These are phyloP conservation scores for Buphagus erythrorhynchus DNA, from an alignment of 2,797 vertebrate species.

Conservation along the genomic window DNA sequence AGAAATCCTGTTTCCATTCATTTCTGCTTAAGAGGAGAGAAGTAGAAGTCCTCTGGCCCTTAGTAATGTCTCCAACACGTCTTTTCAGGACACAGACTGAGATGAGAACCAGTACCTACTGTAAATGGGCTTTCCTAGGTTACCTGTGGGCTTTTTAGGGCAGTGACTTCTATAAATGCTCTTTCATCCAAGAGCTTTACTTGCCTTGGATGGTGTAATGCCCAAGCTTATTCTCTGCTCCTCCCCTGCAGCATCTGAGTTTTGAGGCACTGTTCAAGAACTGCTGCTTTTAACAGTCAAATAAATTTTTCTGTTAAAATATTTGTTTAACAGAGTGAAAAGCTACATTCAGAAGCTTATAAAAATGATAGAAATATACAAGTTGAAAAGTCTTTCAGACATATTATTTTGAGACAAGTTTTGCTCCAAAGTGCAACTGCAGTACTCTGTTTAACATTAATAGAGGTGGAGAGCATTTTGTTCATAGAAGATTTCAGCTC, in stretches of 20 bases:
- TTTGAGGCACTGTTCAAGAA: background rate
- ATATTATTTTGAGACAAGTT: background rate
- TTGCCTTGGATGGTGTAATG: background rate
- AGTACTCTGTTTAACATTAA: background rate
- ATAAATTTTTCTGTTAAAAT: background rate
- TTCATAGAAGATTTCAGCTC: background rate
- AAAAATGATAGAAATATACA: background rate
- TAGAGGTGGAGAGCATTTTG: background rate
- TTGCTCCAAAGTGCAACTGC: background rate
- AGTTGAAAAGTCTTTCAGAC: background rate
- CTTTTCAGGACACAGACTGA: background rate
- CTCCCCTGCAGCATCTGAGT: background rate
- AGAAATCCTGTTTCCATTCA: background rate
- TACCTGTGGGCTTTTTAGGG: background rate
- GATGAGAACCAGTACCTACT: background rate
- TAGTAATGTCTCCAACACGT: background rate
- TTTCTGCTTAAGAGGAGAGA: background rate
- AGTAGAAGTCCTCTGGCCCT: background rate
- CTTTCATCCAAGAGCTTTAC: background rate
- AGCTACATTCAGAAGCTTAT: background rate
- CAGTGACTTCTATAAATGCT: background rate
- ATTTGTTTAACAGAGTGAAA: background rate
- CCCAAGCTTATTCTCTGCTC: background rate
- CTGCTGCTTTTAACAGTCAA: background rate
- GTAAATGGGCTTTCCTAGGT: background rate